These are phyloP conservation scores for Molossus alvarezi DNA, from an alignment of 2,797 vertebrate genomes.

Conservation along the genomic window DNA sequence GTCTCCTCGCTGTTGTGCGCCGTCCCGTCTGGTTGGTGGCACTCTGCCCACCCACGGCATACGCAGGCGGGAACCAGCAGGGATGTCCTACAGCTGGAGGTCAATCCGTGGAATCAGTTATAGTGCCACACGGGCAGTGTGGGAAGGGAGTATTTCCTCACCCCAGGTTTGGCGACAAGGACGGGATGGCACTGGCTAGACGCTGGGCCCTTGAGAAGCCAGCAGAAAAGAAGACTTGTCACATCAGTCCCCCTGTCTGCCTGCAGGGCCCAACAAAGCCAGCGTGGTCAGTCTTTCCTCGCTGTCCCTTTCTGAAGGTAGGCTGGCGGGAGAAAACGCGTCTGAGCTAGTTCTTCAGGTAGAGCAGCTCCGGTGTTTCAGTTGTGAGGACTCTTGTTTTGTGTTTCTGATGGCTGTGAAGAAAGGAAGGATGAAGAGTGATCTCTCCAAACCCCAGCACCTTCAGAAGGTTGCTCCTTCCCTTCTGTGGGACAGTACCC, in stretches of 20 bases:
- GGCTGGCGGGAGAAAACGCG: background rate
- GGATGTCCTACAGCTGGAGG: background rate
- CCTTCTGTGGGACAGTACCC: background rate
- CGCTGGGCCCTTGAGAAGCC: background rate
- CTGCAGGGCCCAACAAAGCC: background rate
- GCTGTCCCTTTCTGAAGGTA: background rate
- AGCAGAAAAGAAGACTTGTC: background rate
- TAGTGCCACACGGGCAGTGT: accelerated
- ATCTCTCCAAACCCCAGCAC: background rate
- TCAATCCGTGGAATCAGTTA: background rate
- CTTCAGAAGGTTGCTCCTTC: background rate
- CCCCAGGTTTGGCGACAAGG: background rate
- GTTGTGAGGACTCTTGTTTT: background rate
- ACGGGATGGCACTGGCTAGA: background rate
- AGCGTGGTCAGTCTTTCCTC: too few relatives aligned
- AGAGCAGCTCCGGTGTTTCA: background rate
- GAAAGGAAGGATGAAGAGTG: background rate
- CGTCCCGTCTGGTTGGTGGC: background rate
- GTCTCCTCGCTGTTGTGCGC: background rate
- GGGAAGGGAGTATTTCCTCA: background rate
- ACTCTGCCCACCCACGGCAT: background rate
- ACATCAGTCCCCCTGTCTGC: too few relatives aligned
- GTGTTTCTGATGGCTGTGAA: background rate
- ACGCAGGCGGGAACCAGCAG: background rate
- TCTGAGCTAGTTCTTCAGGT: background rate